phyloP scores from a whole-genome alignment of 2,888 invertebrate genomes.

The Tubulanus polymorphus region DNA sequence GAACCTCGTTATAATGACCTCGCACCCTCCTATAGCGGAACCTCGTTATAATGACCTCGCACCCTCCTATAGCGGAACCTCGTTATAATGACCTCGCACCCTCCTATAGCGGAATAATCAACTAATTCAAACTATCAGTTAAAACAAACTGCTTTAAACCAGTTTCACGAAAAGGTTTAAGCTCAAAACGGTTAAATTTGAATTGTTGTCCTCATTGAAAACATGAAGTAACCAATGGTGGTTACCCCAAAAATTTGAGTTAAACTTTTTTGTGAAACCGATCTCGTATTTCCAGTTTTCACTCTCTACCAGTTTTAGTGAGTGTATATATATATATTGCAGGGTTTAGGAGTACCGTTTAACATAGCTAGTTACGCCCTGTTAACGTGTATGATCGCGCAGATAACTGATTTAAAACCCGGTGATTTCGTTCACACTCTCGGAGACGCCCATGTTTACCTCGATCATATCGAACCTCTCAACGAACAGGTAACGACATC shows the following conservation, averaged over 20 bases:
- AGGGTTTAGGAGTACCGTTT: constrained; percentile 89
- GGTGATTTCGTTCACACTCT: constrained; percentile 92
- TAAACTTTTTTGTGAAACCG: no score
- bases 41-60: no score
- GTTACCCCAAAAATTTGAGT: no score
- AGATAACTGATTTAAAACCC: constrained; percentile 84
- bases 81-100: no score
- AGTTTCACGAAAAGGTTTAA: no score
- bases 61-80: no score
- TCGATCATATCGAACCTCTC: constrained; percentile 81
- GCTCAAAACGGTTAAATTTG: no score
- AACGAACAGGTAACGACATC: constrained; percentile 63
- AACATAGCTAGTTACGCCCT: constrained; percentile 96
- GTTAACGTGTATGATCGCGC: constrained; percentile 92
- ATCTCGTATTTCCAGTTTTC: constrained; percentile 2
- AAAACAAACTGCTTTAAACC: neutral
- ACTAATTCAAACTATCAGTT: neutral
- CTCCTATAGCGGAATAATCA: neutral
- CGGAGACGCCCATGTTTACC: constrained; percentile 93
- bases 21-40: no score
- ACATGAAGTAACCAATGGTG: no score
- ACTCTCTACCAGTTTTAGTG: no score
- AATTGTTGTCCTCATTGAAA: no score
- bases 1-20: no score
- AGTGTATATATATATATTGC: constrained; percentile 14